These are phyloP conservation scores for Varanus komodoensis DNA, from an alignment of 2,113 vertebrate species.

Conservation along the genomic window DNA sequence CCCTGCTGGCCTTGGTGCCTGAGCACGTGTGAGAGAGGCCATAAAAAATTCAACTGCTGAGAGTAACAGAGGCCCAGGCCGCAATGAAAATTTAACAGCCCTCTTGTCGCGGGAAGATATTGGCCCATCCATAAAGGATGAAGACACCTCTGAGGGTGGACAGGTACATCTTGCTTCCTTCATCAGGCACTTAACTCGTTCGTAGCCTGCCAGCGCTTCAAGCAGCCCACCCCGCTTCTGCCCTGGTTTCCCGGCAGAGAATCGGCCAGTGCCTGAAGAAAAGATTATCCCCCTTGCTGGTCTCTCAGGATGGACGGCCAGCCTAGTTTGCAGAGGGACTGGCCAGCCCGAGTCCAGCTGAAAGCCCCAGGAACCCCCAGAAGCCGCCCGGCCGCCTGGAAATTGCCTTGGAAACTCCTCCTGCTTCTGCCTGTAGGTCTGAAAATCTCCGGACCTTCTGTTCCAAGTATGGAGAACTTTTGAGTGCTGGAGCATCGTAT, in stretches of 20 bases:
- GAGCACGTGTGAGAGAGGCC: not conserved
- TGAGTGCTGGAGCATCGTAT: no score
- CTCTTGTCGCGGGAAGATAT: not conserved
- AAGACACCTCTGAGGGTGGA: not conserved
- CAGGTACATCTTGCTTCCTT: not conserved
- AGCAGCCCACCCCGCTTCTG: not conserved
- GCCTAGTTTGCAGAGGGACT: no score
- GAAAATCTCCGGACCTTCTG: no score
- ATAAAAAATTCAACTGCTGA: not conserved
- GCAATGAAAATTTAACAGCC: not conserved
- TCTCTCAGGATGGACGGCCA: not conserved
- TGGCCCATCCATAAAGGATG: constrained; percentile 18
- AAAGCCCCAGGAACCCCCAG: no score
- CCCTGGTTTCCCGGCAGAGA: no score
- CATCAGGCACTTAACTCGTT: not conserved
- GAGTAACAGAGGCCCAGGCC: not conserved
- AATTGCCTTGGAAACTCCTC: no score
- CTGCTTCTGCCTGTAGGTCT: no score
- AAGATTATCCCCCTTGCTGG: not conserved
- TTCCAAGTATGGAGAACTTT: no score
- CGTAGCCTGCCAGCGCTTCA: not conserved
- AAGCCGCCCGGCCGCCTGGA: no score
- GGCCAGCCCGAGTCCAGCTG: no score
- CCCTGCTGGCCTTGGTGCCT: not conserved
- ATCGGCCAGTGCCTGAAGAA: no score